Evolutionary conservation across 2,797 vertebrate genomes (phyloP), one percentile per base, ranked within the genome.

Genomic region (Nyctibius grandis): DNA sequence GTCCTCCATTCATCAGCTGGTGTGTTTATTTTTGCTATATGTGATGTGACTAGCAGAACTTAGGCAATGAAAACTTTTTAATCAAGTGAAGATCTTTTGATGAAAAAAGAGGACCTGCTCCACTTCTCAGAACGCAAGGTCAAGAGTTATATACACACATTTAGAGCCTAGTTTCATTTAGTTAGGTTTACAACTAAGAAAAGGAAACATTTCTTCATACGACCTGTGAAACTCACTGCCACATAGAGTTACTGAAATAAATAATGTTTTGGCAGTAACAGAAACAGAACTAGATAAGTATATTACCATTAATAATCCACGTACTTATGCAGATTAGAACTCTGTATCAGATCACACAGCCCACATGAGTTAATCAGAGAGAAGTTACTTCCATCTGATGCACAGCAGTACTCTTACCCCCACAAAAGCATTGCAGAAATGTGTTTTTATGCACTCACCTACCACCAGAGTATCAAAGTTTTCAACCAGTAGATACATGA

Each of bases 41-140:
- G 63, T 67, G 84, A 89, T 83, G 70, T 95, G 92, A 92, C 88
- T 82, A 85, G 90, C 36, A 95, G 63, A 96, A 97, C 60, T 93
- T 33, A 36, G 47, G 91, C 83, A 96, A 88, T 23, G 61, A 93
- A 96, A 94, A 95, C 83, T 91, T 94, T 93, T 95, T 84, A 95
- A 93, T 91, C 83, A 90, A 95, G 34, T 88, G 80, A 93, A 91
- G 73, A 90, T 88, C 83, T 91, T 86, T 23, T 16, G 38, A 91
- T 88, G 61, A 60, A 83, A 91, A 92, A 89, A 74, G 50, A 93
- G n/a, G 64, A 95, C 48, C 83, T 84, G 60, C 42, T 88, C 54
- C 76, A 72, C 94, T 88, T 75, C 68, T 86, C 51, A 93, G 77
- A 94, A 95, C 61, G 42, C 53, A 91, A 90, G 94, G 93, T 90